phyloP scores from a whole-genome alignment of 2,888 invertebrate genomes.

The Tribolium freemani region DNA sequence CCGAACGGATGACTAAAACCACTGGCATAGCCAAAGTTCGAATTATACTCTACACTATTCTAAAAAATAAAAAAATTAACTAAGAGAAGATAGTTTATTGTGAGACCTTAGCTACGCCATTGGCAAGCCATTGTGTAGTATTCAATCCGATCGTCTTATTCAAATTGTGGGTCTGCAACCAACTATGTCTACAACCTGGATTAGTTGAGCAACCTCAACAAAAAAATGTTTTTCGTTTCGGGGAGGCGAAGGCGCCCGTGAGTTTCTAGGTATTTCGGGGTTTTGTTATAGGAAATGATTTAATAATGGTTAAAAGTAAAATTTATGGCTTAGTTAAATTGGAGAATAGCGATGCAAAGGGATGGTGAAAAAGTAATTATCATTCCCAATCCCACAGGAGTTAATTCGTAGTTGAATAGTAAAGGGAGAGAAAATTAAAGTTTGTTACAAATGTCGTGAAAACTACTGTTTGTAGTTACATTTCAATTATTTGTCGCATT shows the following conservation, averaged over 20 bases:
- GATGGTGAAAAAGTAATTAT: constrained; percentile 24
- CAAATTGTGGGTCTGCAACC: too few species aligned
- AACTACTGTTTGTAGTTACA: constrained; percentile 16
- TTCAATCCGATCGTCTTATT: too few species aligned
- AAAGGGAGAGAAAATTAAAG: constrained; percentile 18
- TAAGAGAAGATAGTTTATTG: too few species aligned
- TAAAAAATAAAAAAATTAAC: too few species aligned
- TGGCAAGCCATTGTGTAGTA: too few species aligned
- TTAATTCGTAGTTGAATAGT: constrained; percentile 20
- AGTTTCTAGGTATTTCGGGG: not conserved
- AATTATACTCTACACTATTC: too few species aligned
- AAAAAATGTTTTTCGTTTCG: not conserved
- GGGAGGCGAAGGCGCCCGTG: too few species aligned
- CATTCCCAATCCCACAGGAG: constrained; percentile 8
- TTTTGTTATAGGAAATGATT: constrained; percentile 1
- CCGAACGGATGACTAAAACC: too few species aligned
- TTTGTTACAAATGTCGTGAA: constrained; percentile 6
- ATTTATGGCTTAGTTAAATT: not conserved
- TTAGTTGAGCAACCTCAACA: too few species aligned
- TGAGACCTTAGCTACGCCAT: too few species aligned
- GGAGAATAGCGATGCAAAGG: not conserved
- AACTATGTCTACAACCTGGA: too few species aligned
- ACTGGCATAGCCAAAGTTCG: too few species aligned
- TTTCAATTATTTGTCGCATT: constrained; percentile 13
- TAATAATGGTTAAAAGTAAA: not conserved